Evolutionary conservation across 2,797 vertebrate genomes (phyloP).

Genomic region (Lemur catta): DNA sequence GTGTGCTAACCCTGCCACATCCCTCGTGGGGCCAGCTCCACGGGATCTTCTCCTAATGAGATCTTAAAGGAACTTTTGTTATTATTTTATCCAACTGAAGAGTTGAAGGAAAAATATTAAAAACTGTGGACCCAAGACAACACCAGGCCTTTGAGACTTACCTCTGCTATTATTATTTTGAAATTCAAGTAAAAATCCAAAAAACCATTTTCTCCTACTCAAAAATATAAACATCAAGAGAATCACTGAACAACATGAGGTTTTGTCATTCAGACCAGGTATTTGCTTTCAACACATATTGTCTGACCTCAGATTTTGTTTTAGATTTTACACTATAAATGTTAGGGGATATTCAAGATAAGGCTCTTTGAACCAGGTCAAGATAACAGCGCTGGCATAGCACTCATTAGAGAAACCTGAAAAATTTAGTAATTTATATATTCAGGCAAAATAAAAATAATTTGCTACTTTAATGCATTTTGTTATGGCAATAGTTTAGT

Average conservation of each 20-base stretch:
- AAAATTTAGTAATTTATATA: not conserved
- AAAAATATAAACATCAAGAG: not conserved
- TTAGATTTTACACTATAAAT: not conserved
- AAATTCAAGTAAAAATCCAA: conserved; percentile 47
- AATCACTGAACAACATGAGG: not conserved
- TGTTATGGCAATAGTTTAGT: not conserved
- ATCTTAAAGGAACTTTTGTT: not conserved
- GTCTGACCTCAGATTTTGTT: not conserved
- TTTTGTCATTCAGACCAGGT: not conserved
- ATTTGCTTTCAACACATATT: not conserved
- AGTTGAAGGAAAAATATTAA: not conserved
- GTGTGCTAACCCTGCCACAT: not conserved
- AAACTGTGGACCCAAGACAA: conserved; percentile 12
- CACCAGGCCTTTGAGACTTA: not conserved
- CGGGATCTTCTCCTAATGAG: not conserved
- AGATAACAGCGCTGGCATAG: not conserved
- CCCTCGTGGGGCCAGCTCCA: not conserved
- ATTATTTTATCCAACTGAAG: conserved; percentile 1
- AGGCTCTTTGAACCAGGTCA: not conserved
- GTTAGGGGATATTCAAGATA: not conserved
- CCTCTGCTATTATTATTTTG: not conserved
- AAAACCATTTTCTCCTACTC: not conserved
- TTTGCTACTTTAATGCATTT: not conserved
- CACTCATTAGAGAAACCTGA: not conserved
- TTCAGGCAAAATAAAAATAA: not conserved